Percentiles rank a stretch among this genome's conserved stretches.
Evolutionary conservation across 2,797 vertebrate species (phyloP).

Genomic region (Microchirus variegatus): DNA sequence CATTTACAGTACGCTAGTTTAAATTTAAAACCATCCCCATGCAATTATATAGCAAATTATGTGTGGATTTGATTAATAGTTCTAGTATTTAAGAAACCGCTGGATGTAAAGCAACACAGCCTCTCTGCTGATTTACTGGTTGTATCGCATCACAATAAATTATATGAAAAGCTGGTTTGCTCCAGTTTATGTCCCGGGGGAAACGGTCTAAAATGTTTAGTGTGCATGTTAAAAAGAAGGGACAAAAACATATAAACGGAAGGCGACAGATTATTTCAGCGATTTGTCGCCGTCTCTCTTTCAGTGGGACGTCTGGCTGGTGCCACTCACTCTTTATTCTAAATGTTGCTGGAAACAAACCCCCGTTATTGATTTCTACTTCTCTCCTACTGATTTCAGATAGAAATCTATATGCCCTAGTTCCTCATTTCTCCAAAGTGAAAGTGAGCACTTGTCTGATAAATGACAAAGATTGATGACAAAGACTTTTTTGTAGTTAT

Average conservation of each 20-base stretch:
- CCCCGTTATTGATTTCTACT: conserved; percentile 70
- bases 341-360: conserved; percentile 59
- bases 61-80: conserved; percentile 2
- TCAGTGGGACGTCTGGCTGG: conserved; percentile 41
- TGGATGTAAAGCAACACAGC: conserved; percentile 3
- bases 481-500: conserved; percentile 60
- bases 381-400: conserved; percentile 70
- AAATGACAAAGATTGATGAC: conserved; percentile 74
- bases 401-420: conserved; percentile 74
- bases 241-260: conserved; percentile 39
- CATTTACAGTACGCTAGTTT: neutral
- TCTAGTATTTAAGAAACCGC: conserved; percentile 1
- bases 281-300: conserved; percentile 45
- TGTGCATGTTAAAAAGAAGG: conserved; percentile 26
- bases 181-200: conserved; percentile 10
- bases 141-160: conserved; percentile 13
- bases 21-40: neutral
- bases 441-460: conserved; percentile 63
- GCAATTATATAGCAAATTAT: neutral
- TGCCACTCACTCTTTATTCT: conserved; percentile 54
- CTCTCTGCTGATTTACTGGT: conserved; percentile 5
- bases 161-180: conserved; percentile 17
- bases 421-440: conserved; percentile 69
- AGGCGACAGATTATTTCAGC: conserved; percentile 44
- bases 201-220: conserved; percentile 15